A percentile compares a stretch with the other conserved stretches of the same genome.
Conservation (phyloP, 2,797 vertebrate species). For the Epinephelus awoara region DNA sequence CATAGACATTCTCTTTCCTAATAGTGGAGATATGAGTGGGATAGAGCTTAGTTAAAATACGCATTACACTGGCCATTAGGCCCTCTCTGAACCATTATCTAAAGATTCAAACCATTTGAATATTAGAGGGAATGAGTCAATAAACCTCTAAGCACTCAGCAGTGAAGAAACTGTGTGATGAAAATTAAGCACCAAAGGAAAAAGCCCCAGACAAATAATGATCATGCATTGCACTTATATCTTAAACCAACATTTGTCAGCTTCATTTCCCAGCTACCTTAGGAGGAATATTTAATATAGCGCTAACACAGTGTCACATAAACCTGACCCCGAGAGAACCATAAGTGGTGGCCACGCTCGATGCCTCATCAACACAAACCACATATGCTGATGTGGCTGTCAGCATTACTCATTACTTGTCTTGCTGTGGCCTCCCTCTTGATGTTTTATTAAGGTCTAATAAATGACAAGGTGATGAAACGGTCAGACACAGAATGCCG, state of each 20-base stretch:
- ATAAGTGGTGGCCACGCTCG: constrained; percentile 27
- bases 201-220: not conserved
- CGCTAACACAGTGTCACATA: constrained; percentile 9
- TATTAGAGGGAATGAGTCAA: constrained; percentile 20
- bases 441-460: constrained; percentile 64
- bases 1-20: not conserved
- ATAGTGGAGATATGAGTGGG: constrained; percentile 11
- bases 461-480: constrained; percentile 64
- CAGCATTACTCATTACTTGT: constrained; percentile 30
- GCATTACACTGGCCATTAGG: constrained; percentile 40
- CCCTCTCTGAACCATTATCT: constrained; percentile 28
- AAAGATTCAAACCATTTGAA: constrained; percentile 27
- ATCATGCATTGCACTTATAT: not conserved
- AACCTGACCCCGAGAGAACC: constrained; percentile 28
- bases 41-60: constrained; percentile 15
- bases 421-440: constrained; percentile 21
- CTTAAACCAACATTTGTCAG: constrained; percentile 6
- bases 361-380: constrained; percentile 61
- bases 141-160: constrained; percentile 20
- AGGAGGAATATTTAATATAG: constrained; percentile 11
- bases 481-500: constrained; percentile 41
- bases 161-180: constrained; percentile 19
- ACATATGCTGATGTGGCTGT: constrained; percentile 50
- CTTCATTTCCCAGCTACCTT: not conserved
- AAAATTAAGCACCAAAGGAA: constrained; percentile 9